Percentiles rank a stretch among this genome's conserved stretches.
phyloP scores from a whole-genome alignment of 2,797 vertebrate species.

The Sitta carolinensis region DNA sequence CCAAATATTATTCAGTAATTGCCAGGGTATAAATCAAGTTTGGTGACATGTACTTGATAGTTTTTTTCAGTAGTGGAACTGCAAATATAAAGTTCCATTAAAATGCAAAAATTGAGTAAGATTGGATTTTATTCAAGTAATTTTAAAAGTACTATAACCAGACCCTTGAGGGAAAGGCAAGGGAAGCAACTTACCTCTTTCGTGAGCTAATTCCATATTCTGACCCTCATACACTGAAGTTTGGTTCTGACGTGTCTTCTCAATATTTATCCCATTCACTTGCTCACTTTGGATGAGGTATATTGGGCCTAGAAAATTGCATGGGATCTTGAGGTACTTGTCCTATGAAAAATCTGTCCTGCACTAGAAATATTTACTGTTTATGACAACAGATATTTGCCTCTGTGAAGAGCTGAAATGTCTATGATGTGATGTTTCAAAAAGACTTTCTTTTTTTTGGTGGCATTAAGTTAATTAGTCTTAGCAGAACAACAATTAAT shows the following conservation, averaged over 20 bases:
- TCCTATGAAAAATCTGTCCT: slow-evolving; percentile 34
- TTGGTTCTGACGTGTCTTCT: background rate
- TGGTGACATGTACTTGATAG: background rate
- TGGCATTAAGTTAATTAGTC: slow-evolving; percentile 35
- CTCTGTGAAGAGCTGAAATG: background rate
- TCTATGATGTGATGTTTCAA: slow-evolving; percentile 13
- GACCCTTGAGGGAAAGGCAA: background rate
- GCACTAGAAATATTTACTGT: slow-evolving; percentile 5
- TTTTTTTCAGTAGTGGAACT: background rate
- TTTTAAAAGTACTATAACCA: background rate
- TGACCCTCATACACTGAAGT: background rate
- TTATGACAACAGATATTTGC: slow-evolving; percentile 54
- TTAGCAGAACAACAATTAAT: background rate
- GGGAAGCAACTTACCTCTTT: background rate
- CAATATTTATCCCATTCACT: background rate
- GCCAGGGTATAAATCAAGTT: background rate
- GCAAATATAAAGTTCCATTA: background rate
- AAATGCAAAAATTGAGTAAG: background rate
- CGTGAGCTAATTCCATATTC: background rate
- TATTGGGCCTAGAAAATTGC: slow-evolving; percentile 22
- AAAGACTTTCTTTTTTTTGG: background rate
- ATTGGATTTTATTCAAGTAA: background rate
- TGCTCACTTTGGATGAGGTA: slow-evolving; percentile 4
- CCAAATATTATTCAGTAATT: background rate
- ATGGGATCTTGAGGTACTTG: slow-evolving; percentile 34